phyloP scores from a whole-genome alignment of 2,888 invertebrate species.

The Acronicta leporina region DNA sequence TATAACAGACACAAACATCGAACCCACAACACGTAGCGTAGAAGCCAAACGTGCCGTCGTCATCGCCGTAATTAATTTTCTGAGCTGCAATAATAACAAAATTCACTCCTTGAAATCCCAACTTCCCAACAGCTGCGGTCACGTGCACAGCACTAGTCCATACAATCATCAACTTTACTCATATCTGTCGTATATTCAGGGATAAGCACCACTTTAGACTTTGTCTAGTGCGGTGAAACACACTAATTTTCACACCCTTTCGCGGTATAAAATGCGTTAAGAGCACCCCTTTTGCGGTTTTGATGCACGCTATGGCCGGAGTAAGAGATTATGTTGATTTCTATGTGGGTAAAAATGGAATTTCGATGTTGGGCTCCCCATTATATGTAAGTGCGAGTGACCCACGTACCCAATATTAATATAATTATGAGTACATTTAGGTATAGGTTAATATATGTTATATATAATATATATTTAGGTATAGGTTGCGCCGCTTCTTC shows the following conservation, averaged over 20 bases:
- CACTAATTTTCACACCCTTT: conserved; percentile 71
- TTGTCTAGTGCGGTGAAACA: conserved; percentile 67
- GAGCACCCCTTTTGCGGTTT: conserved; percentile 49
- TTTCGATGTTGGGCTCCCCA: conserved; percentile 17
- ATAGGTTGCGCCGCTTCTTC: no score
- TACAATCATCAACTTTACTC: conserved; percentile 39
- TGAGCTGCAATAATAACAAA: no score
- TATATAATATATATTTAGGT: no score
- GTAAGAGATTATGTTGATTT: conserved; percentile 45
- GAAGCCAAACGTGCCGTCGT: no score
- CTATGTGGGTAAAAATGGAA: conserved; percentile 14
- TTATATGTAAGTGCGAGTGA: conserved; percentile 1
- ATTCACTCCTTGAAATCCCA: background rate
- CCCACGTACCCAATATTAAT: background rate
- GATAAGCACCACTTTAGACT: conserved; percentile 69
- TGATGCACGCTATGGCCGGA: conserved; percentile 35
- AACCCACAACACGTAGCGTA: no score
- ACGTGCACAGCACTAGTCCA: conserved; percentile 27
- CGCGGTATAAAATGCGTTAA: conserved; percentile 55
- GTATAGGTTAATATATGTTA: background rate
- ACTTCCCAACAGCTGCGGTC: conserved; percentile 6
- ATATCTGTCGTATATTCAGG: conserved; percentile 51
- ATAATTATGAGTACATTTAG: no score
- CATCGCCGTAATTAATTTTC: no score
- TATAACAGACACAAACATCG: no score